Conservation (phyloP, 2,113 vertebrate species). For the pig (Sus scrofa) region DNA sequence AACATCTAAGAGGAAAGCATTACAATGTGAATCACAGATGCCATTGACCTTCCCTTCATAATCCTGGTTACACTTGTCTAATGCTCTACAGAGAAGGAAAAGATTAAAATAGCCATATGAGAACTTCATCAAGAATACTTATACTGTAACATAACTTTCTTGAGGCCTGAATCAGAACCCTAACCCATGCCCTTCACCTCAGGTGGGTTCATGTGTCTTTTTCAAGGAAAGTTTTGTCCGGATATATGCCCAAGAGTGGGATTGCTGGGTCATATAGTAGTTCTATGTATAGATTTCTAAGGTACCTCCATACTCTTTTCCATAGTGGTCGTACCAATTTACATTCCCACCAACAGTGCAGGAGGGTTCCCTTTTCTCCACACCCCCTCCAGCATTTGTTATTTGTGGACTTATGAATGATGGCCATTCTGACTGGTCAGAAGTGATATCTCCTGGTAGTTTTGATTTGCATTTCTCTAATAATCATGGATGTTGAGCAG, state of each 20-base stretch:
- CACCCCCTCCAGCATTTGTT: background rate
- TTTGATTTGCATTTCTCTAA: background rate
- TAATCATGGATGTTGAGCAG: background rate
- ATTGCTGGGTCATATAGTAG: no score
- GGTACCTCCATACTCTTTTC: background rate
- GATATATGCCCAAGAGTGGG: no score
- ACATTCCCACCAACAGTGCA: background rate
- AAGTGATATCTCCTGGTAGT: background rate
- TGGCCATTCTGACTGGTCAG: background rate
- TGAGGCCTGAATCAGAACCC: background rate
- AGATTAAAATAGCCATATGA: background rate
- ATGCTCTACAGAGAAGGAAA: background rate
- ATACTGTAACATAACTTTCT: background rate
- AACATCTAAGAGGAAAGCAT: background rate
- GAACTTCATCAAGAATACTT: background rate
- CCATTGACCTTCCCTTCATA: background rate
- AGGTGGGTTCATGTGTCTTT: no score
- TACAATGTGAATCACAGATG: background rate
- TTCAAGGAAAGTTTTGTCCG: no score
- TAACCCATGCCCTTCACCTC: background rate
- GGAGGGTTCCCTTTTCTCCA: background rate
- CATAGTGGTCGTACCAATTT: background rate
- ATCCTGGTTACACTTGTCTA: background rate
- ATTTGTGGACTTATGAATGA: background rate
- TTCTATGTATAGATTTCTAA: no score